phyloP scores from a whole-genome alignment of 35 echinoderm and acorn worm genomes.

The Heliocidaris tuberculata region DNA sequence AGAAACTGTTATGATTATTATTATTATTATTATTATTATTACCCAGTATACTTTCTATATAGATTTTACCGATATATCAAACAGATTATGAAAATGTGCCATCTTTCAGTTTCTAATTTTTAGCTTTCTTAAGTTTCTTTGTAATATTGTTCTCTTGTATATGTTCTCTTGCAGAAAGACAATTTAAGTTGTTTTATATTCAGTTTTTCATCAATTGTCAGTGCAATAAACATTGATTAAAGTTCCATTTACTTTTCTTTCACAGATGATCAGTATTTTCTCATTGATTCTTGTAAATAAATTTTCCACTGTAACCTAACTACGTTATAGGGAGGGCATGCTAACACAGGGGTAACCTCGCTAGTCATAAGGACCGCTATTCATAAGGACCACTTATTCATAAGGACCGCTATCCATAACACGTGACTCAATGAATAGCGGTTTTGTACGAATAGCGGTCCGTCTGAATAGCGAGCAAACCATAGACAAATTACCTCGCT shows the following conservation, averaged over 20 bases:
- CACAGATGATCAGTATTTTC: background rate
- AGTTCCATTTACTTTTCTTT: background rate
- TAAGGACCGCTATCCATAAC: too few species aligned
- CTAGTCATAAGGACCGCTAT: too few species aligned
- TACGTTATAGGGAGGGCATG: too few species aligned
- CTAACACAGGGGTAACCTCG: too few species aligned
- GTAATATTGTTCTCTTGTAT: background rate
- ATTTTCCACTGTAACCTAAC: too few species aligned
- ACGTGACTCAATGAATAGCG: too few species aligned
- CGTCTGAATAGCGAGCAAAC: too few species aligned
- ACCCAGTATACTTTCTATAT: background rate
- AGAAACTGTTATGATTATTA: too few species aligned
- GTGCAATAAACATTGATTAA: conserved; percentile 4
- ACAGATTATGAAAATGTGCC: background rate
- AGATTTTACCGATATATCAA: background rate
- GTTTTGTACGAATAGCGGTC: too few species aligned
- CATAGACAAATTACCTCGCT: too few species aligned
- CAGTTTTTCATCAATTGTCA: background rate
- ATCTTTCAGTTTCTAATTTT: background rate
- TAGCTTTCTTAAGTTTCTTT: background rate
- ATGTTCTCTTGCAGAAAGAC: background rate
- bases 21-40: too few species aligned
- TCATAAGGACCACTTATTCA: too few species aligned
- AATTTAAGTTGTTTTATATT: background rate
- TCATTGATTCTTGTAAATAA: background rate